Conservation (phyloP, 2,888 invertebrate genomes). For the Eustalomyia histrio region DNA sequence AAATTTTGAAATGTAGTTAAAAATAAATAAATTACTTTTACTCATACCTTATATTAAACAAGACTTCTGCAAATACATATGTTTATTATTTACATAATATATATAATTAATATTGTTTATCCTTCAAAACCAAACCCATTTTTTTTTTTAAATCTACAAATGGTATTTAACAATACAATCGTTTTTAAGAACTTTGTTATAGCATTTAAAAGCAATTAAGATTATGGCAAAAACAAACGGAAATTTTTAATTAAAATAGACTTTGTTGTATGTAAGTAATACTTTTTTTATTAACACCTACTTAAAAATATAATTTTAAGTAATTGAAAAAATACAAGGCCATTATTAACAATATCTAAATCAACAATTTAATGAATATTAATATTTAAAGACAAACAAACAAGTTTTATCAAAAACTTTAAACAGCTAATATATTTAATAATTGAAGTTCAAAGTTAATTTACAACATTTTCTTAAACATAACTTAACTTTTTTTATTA, state of each 20-base stretch:
- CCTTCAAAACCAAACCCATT: background rate
- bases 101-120: background rate
- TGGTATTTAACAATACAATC: background rate
- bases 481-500: background rate
- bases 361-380: conserved; percentile 5
- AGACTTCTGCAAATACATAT: background rate
- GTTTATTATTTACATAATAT: background rate
- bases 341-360: conserved; percentile 23
- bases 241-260: conserved; percentile 8
- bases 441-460: conserved; percentile 60
- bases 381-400: conserved; percentile 9
- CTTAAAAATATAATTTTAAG: background rate
- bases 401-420: conserved; percentile 36
- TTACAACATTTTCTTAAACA: background rate
- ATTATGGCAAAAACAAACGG: background rate
- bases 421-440: conserved; percentile 28
- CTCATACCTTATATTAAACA: background rate
- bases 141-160: background rate
- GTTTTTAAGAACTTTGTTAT: background rate
- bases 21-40: background rate
- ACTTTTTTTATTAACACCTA: conserved; percentile 25
- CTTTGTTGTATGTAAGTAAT: background rate
- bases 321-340: conserved; percentile 18
- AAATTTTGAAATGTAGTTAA: too few species aligned
- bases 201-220: conserved; percentile 12